Conservation (phyloP, 1,140 invertebrate genomes). For the Armadillidium nasatum region DNA sequence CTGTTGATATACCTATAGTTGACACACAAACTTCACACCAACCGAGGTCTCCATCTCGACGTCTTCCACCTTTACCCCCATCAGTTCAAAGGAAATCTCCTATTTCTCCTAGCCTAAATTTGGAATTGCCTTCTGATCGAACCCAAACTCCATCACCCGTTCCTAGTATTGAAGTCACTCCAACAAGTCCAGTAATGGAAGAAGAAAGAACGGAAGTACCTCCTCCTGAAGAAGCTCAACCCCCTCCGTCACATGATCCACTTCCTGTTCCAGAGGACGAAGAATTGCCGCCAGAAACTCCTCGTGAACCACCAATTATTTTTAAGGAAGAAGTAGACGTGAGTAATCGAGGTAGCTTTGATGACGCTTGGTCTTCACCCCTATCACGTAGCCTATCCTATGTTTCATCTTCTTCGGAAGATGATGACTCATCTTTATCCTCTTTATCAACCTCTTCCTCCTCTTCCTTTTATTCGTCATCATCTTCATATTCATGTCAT, state of each 20-base stretch:
- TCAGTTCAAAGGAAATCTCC: background rate
- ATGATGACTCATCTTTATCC: background rate
- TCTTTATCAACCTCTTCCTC: constrained; percentile 11
- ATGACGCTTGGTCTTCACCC: constrained; percentile 7
- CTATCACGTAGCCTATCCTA: constrained; percentile 20
- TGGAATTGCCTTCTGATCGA: background rate
- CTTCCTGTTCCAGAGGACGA: constrained; percentile 55
- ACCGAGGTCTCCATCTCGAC: background rate
- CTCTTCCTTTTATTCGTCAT: constrained; percentile 23
- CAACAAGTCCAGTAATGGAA: background rate
- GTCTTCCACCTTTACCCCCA: background rate
- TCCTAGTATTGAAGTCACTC: constrained; percentile 1
- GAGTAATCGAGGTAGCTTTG: constrained; percentile 49
- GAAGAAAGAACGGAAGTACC: constrained; percentile 29
- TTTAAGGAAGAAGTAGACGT: constrained; percentile 69
- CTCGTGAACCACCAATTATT: constrained; percentile 75
- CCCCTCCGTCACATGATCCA: constrained; percentile 1
- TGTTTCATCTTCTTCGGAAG: constrained; percentile 14
- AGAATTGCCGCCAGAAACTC: constrained; percentile 60
- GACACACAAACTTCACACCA: background rate
- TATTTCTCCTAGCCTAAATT: constrained; percentile 3
- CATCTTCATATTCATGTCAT: constrained; percentile 9
- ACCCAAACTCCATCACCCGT: background rate
- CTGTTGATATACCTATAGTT: constrained; percentile 19
- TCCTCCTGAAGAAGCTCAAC: constrained; percentile 25